Evolutionary conservation across 2,797 vertebrate genomes (phyloP).

Genomic region (Australoheros facetus): DNA sequence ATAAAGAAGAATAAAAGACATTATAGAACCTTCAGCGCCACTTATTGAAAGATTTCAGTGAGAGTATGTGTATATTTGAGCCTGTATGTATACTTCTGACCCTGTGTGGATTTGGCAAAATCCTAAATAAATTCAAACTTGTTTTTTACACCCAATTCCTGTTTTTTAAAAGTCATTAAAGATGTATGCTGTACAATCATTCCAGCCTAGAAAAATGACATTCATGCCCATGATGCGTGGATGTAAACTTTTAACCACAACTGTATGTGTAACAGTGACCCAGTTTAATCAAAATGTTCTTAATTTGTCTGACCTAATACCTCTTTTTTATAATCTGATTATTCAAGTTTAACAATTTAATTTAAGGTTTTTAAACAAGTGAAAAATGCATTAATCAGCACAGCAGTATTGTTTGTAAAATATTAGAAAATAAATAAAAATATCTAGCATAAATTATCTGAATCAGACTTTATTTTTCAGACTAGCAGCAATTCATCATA

Average conservation of each 20-base stretch:
- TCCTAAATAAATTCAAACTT: too few species aligned
- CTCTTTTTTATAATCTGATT: neutral
- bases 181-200: too few species aligned
- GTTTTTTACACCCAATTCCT: too few species aligned
- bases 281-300: neutral
- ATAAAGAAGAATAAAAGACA: too few species aligned
- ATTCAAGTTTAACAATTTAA: neutral
- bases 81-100: too few species aligned
- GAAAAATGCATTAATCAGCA: neutral
- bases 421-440: neutral
- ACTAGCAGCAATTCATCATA: neutral
- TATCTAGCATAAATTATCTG: neutral
- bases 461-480: neutral
- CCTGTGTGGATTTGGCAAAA: too few species aligned
- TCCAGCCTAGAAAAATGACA: neutral
- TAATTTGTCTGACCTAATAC: neutral
- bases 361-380: neutral
- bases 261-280: neutral
- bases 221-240: neutral
- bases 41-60: too few species aligned
- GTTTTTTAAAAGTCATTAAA: too few species aligned
- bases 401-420: neutral
- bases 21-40: too few species aligned
- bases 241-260: too few species aligned
- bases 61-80: too few species aligned